A percentile compares a stretch with the other conserved stretches of the same genome.
Conservation (phyloP, 2,888 invertebrate genomes). For the Philhelius pedissequus region DNA sequence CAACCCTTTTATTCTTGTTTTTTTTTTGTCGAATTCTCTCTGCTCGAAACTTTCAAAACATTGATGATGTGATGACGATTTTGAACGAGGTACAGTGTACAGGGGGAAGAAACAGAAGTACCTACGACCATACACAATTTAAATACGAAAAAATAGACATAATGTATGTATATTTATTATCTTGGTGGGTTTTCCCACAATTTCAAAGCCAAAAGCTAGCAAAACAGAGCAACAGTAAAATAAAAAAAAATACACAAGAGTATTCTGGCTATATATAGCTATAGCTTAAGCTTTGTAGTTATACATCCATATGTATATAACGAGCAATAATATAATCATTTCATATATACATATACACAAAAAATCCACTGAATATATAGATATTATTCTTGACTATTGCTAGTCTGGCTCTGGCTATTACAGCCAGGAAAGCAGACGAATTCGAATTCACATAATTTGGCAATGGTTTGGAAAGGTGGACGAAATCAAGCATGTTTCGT, state of each 20-base stretch:
- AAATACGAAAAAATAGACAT: constrained; percentile 39
- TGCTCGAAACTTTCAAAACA: constrained; percentile 25
- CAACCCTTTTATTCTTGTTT: neutral
- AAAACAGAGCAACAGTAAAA: constrained; percentile 58
- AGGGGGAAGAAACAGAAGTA: neutral
- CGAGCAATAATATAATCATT: constrained; percentile 13
- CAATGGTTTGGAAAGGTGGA: neutral
- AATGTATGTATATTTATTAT: constrained; percentile 31
- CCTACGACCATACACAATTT: constrained; percentile 36
- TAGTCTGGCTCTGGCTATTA: constrained; percentile 23
- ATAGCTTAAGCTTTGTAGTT: neutral
- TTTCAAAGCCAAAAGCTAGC: constrained; percentile 65
- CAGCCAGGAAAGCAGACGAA: constrained; percentile 4
- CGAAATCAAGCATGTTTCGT: neutral
- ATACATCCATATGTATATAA: neutral
- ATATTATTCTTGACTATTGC: neutral
- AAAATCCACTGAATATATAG: neutral
- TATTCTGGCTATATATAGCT: constrained; percentile 1
- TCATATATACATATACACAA: neutral
- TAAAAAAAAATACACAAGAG: constrained; percentile 33
- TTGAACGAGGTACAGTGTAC: neutral
- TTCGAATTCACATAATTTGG: neutral
- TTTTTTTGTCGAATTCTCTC: neutral
- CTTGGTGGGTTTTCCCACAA: constrained; percentile 59
- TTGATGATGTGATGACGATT: neutral